phyloP scores from a whole-genome alignment of 2,888 invertebrate genomes.

The Coelinius sp. region DNA sequence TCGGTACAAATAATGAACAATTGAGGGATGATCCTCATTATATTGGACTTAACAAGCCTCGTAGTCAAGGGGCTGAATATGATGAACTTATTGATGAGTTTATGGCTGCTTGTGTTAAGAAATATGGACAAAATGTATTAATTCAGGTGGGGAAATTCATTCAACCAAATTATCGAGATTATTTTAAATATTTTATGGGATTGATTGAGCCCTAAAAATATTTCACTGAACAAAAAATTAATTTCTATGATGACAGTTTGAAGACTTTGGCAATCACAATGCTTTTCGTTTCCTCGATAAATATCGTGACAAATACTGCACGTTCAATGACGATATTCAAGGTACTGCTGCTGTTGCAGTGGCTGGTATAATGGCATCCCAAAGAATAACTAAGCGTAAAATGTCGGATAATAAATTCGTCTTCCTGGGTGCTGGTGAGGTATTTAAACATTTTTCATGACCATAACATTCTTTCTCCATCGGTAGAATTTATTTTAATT shows the following conservation, averaged over 20 bases:
- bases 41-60: constrained; percentile 90
- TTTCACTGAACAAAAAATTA: too few species aligned
- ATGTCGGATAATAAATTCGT: constrained; percentile 90
- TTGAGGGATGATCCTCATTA: constrained; percentile 94
- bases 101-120: constrained; percentile 91
- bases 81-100: constrained; percentile 97
- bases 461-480: neutral
- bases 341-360: constrained; percentile 97
- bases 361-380: constrained; percentile 89
- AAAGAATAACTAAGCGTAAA: constrained; percentile 83
- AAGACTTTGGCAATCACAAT: constrained; percentile 98
- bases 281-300: constrained; percentile 95
- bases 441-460: constrained; percentile 63
- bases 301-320: constrained; percentile 92
- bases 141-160: constrained; percentile 74
- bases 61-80: constrained; percentile 88
- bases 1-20: constrained; percentile 93
- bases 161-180: neutral
- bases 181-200: too few species aligned
- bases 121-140: constrained; percentile 89
- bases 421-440: constrained; percentile 91
- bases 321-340: constrained; percentile 99
- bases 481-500: neutral
- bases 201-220: too few species aligned
- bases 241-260: constrained; percentile 80